Percentiles rank a stretch among this genome's conserved stretches.
Evolutionary conservation across 1,140 invertebrate genomes (phyloP).

Genomic region (Bombus consobrinus): DNA sequence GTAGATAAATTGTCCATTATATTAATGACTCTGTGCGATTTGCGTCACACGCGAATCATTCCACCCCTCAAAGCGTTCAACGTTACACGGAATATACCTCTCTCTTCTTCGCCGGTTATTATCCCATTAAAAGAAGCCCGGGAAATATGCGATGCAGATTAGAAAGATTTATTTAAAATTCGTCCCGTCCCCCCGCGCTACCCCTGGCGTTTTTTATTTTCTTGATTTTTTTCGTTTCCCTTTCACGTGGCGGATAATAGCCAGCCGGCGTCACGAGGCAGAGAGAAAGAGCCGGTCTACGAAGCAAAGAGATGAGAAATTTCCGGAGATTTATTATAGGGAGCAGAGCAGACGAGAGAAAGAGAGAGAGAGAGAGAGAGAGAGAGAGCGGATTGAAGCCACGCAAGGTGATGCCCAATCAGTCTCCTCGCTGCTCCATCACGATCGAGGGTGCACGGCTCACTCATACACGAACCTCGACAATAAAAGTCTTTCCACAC

Average conservation of each 20-base stretch:
- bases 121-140: slow-evolving; percentile 15
- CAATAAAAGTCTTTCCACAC: slow-evolving; percentile 52
- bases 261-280: not conserved
- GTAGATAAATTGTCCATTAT: no score
- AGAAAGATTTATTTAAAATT: slow-evolving; percentile 40
- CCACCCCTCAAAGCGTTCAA: not conserved
- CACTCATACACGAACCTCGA: slow-evolving; percentile 12
- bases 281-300: slow-evolving; percentile 30
- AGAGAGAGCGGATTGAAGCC: slow-evolving; percentile 53
- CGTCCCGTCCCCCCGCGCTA: not conserved
- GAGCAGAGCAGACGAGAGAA: slow-evolving; percentile 25
- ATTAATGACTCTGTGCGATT: not conserved
- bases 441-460: slow-evolving; percentile 49
- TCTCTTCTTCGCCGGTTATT: not conserved
- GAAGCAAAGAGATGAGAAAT: slow-evolving; percentile 53
- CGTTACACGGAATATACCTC: not conserved
- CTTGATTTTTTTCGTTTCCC: not conserved
- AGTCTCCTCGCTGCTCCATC: slow-evolving; percentile 49
- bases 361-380: slow-evolving; percentile 2
- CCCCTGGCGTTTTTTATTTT: not conserved
- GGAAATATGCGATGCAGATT: slow-evolving; percentile 33
- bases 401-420: slow-evolving; percentile 64
- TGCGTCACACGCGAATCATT: not conserved
- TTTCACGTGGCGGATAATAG: slow-evolving; percentile 41
- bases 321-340: slow-evolving; percentile 67